These are phyloP conservation scores for Cryptosula pallasiana DNA, from an alignment of 2,888 invertebrate species.

Conservation along the genomic window DNA sequence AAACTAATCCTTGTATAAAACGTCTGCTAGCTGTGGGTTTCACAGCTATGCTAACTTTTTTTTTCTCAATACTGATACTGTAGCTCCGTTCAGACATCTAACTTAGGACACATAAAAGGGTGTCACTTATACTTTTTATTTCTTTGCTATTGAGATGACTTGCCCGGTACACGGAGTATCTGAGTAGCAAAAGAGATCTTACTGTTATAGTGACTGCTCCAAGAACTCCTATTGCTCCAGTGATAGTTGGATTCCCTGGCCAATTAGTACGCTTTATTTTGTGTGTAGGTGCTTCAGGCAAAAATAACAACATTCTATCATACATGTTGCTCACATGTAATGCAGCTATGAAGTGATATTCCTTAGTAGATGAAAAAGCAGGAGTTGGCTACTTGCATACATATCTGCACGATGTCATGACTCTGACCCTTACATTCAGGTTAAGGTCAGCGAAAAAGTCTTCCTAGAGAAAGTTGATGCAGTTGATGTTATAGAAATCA, in stretches of 20 bases:
- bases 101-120: not conserved
- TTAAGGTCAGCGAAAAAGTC: not conserved
- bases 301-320: not conserved
- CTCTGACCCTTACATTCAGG: not conserved
- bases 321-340: slow-evolving; percentile 20
- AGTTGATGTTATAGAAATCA: not conserved
- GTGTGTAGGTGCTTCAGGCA: not conserved
- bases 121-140: not conserved
- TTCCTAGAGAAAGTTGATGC: not conserved
- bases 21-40: too few relatives aligned
- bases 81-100: not conserved
- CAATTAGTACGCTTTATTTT: too few relatives aligned
- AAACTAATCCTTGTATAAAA: too few relatives aligned
- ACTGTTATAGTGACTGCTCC: not conserved
- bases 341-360: slow-evolving; percentile 35
- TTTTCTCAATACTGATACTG: not conserved
- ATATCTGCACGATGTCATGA: slow-evolving; percentile 31
- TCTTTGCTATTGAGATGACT: not conserved
- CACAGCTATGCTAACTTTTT: too few relatives aligned
- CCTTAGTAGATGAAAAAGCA: slow-evolving; percentile 38
- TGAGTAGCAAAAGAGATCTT: not conserved
- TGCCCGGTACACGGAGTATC: not conserved
- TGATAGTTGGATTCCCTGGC: not conserved
- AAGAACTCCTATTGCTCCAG: slow-evolving; percentile 8
- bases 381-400: slow-evolving; percentile 39